Base-by-base conservation (phyloP, 1,140 invertebrate genomes). In the Caenorhabditis latens region DNA sequence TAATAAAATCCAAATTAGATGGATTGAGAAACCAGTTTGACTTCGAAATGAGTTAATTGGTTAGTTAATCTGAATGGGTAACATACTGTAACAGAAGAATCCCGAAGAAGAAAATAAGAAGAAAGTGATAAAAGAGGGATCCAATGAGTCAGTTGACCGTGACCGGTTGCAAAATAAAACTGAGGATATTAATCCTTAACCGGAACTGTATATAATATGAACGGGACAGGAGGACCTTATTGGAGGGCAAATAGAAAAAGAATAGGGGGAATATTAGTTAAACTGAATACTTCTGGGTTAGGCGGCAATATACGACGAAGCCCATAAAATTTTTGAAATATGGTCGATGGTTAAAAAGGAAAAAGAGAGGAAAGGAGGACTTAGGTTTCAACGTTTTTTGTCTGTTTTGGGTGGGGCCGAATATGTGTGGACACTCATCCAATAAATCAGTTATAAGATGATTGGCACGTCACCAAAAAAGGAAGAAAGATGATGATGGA, bases 401-500 rank as follows among this genome's bases (percentile, higher is more conserved):
- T 32, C 7, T 61, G 57, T 32, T 40, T 16, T 8, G 13, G 24
- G 14, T 46, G 65, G 42, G 67, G 32, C 32, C 32, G 32, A 32
- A 32, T 32, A 32, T 32, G 32, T 14, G 67, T 43, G 46, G 71
- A 79, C 46, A 79, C 71, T 32, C 71, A 79, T 79, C 46, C 71
- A 79, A 79, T 79, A 79, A 79, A 79, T 79, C 71, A 79, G 71
- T 79, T 79, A 79, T 79, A 79, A 79, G 71, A 79, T 79, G 71
- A 79, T 79, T 79, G 71, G 71, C 71, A 79, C 71, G 71, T 79
- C 71, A 79, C 71, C 71, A 79, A 53, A 50, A 79, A 24, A 32
- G 21, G 46, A 16, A 50, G 14, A n/a, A 48, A 71, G 67, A 71
- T 2, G 43, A 48, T 46, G 67, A 46, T 13, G 13, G 4, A 46